Evolutionary conservation across 2,113 vertebrate species (phyloP), one percentile per base, ranked within the genome.

Genomic region (Turdus rufiventris): DNA sequence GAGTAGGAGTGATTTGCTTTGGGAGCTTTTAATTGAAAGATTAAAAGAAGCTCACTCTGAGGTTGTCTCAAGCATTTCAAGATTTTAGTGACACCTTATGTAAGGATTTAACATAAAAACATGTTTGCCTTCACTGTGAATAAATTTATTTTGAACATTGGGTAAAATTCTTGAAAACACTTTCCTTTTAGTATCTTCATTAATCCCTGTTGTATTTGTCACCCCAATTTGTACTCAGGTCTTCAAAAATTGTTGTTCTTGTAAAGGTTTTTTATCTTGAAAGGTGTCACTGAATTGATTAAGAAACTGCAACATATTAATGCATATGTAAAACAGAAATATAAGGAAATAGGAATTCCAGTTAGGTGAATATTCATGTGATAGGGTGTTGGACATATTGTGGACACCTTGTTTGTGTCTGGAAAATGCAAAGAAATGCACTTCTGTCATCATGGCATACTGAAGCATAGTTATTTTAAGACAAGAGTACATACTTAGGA

Each of bases 1-100:
- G 68, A 88, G 94, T 96, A 90, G 96, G 96, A 96, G 87, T 96
- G 82, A 96, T 94, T 95, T 96, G 89, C 93, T 96, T 91, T 88
- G 63, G 82, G 85, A 95, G 85, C 40, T 91, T 91, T 93, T 96
- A 95, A 97, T 96, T 94, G 94, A 86, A 95, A 86, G 82, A 95
- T 91, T 85, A 88, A 91, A 93, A 3, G 48, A 90, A 86, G 75
- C 88, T 97, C 16, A 21, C 56, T 94, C 31, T 80, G 47, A 86
- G 34, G 20, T 63, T 94, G 43, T 94, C 50, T 93, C 47, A 88
- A 80, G 75, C 56, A 73, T 76, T 76, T 89, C 50, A 91, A 73
- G 87, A 54, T 89, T 88, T 66, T 89, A 79, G 62, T 62, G 54
- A 67, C 74, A 73, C 19, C 36, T 96, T 96, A 94, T 74, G 42